Evolutionary conservation across 2,113 vertebrate genomes (phyloP).

Genomic region (Seriola quinqueradiata): DNA sequence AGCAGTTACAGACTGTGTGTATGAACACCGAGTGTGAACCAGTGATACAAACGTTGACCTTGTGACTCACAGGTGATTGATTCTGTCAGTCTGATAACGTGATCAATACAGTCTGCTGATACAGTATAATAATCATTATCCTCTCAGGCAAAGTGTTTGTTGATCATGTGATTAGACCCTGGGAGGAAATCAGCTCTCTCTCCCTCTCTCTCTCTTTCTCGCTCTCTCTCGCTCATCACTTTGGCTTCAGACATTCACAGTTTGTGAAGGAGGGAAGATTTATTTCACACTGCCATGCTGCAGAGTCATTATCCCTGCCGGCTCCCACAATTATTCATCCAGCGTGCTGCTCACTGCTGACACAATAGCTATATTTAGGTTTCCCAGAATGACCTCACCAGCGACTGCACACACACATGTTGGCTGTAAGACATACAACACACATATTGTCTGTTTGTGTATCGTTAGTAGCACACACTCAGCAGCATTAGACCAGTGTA

Average conservation of each 20-base stretch:
- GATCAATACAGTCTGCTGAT: too few species aligned
- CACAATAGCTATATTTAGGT: constrained; percentile 57
- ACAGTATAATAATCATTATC: too few species aligned
- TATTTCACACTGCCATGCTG: constrained; percentile 35
- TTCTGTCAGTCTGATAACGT: too few species aligned
- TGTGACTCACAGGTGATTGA: too few species aligned
- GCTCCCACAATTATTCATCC: constrained; percentile 55
- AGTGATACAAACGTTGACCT: too few species aligned
- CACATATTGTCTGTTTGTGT: neutral
- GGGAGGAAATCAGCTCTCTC: too few species aligned
- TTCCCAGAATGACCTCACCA: constrained; percentile 45
- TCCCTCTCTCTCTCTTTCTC: too few species aligned
- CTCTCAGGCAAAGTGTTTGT: too few species aligned
- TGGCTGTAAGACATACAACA: neutral
- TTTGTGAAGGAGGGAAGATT: constrained; percentile 23
- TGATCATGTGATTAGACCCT: too few species aligned
- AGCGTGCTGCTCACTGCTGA: constrained; percentile 28
- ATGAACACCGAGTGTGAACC: too few species aligned
- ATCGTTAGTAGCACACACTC: neutral
- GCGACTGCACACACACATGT: constrained; percentile 35
- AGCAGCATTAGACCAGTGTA: neutral
- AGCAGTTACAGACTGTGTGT: too few species aligned
- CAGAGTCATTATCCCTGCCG: constrained; percentile 59
- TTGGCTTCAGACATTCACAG: constrained; percentile 6
- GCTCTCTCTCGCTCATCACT: too few species aligned